Base-by-base conservation (phyloP, 1,140 invertebrate genomes). In the Lucilia cuprina region DNA sequence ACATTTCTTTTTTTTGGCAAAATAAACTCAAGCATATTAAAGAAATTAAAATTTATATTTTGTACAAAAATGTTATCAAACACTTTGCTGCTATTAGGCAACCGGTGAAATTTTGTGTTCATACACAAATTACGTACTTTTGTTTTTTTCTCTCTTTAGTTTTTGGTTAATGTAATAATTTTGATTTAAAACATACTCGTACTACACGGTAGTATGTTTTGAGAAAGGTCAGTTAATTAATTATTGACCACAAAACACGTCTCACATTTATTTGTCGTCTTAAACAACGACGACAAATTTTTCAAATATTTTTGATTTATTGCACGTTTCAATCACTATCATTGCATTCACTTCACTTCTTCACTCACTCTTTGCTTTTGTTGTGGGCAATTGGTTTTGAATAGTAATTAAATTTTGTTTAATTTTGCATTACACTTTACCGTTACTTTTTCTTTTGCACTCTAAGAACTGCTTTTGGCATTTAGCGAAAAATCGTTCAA, bases 401-500 rank as follows among this genome's bases (percentile, higher is more conserved):
- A 70, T 70, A 21, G n/a, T 70, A 70, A 70, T 70, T 70, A 70
- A 19, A 8, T 41, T 41, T 41, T 10, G 41, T 41, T 41, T 41
- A 41, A 41, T 41, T 41, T 41, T 41, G 41, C 41, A 41, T 60
- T 19, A 21, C 8, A 70, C n/a, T 70, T 25, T 70, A 70, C 65
- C 65, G 65, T 70, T 70, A 70, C 9, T 25, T 70, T 65, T 41
- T 21, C 19, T 70, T 21, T 70, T n/a, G 5, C 19, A 25, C 65
- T 70, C n/a, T 7, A 19, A 10, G n/a, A 41, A 41, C 5, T 3
- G 41, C 41, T 41, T 41, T 55, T 55, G 7, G 3, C 7, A 55
- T 55, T 55, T 14, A 70, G n/a, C 65, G 65, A 70, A 70, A 70
- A 70, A 70, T 70, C 65, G 65, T 70, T 70, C 65, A 10, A 70